Evolutionary conservation across 2,888 invertebrate species (phyloP).

Genomic region (Glomeris marginata): DNA sequence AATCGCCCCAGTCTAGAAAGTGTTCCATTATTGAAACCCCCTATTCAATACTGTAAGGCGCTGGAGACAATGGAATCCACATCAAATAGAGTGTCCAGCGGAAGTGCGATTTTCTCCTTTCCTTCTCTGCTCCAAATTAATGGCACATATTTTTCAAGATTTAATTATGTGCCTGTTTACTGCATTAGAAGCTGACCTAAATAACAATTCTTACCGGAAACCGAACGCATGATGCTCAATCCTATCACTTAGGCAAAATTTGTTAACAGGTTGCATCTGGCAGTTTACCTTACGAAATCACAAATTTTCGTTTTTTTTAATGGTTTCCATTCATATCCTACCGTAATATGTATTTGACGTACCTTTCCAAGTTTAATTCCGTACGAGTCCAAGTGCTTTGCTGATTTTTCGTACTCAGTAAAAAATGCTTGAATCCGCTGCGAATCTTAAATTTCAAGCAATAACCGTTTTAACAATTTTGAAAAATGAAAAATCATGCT

Average conservation of each 20-base stretch:
- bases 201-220: constrained; percentile 4
- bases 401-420: constrained; percentile 8
- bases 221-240: constrained; percentile 4
- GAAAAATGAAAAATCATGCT: not conserved
- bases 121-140: constrained; percentile 8
- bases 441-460: not conserved
- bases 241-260: constrained; percentile 2
- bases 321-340: not conserved
- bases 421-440: constrained; percentile 3
- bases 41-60: constrained; percentile 12
- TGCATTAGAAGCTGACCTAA: not conserved
- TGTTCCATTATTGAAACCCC: not conserved
- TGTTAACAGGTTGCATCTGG: not conserved
- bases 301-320: not conserved
- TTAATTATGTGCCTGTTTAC: not conserved
- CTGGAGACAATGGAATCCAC: constrained; percentile 13
- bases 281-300: constrained; percentile 4
- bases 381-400: not conserved
- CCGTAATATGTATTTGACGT: not conserved
- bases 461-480: not conserved
- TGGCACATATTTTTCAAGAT: not conserved
- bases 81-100: constrained; percentile 14
- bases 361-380: constrained; percentile 2
- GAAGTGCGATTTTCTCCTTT: constrained; percentile 12
- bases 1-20: not conserved